Percentiles rank a stretch among this genome's conserved stretches.
These are phyloP conservation scores for Brachionus koreanus DNA, from an alignment of 1,140 invertebrate species.

Conservation along the genomic window DNA sequence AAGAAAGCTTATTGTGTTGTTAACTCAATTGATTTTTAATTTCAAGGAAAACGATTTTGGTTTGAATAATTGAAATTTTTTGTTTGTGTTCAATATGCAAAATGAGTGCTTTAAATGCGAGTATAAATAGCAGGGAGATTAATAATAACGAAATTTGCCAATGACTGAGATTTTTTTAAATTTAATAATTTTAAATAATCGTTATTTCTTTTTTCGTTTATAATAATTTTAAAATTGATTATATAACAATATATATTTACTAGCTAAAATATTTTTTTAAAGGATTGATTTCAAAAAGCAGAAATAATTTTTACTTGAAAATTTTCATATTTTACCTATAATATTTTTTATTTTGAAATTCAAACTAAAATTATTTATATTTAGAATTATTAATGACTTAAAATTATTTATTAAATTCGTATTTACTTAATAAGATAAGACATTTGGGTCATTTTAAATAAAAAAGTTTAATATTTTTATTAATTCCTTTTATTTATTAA, in stretches of 20 bases:
- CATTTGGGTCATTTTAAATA: too few relatives aligned
- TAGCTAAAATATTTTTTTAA: background rate
- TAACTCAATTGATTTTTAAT: background rate
- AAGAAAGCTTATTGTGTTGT: background rate
- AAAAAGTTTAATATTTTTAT: too few relatives aligned
- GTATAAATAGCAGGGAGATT: background rate
- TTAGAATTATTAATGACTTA: background rate
- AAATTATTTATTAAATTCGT: background rate
- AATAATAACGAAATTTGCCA: background rate
- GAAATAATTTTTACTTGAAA: background rate
- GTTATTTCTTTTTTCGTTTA: background rate
- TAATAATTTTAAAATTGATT: background rate
- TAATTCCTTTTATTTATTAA: too few relatives aligned
- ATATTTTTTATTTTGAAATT: too few relatives aligned
- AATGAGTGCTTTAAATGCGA: background rate
- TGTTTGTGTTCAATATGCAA: background rate
- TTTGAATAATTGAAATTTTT: background rate
- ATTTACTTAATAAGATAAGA: background rate
- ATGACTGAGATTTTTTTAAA: background rate
- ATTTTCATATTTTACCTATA: background rate
- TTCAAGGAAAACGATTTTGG: background rate
- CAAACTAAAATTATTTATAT: too few relatives aligned
- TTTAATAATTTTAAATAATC: conserved; percentile 2
- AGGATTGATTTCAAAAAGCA: background rate
- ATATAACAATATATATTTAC: background rate